Conservation (phyloP, 2,888 invertebrate species). For the Limnephilus lunatus region DNA sequence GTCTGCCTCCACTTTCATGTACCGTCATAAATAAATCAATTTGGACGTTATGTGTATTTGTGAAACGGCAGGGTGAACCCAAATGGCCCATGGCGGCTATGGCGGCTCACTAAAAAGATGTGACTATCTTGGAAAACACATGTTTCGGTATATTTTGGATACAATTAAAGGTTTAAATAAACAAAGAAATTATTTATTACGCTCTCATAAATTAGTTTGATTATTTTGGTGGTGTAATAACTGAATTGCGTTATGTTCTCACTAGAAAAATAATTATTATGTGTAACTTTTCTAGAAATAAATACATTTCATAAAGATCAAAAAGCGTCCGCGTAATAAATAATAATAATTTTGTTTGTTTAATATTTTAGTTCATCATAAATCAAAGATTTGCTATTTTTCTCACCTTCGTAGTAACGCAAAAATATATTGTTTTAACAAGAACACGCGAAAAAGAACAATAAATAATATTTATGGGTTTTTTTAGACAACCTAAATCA, state of each 20-base stretch:
- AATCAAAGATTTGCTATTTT: not conserved
- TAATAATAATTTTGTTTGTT: not conserved
- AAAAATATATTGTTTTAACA: not conserved
- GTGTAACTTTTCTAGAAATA: not conserved
- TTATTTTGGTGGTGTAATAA: not conserved
- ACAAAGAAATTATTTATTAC: conserved; percentile 34
- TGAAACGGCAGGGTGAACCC: conserved; percentile 56
- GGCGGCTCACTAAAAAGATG: conserved; percentile 39
- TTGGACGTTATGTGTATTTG: conserved; percentile 62
- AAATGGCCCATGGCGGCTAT: conserved; percentile 60
- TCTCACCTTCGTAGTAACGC: not conserved
- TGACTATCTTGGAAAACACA: conserved; percentile 40
- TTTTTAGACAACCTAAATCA: not conserved
- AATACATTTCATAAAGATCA: not conserved
- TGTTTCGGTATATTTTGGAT: conserved; percentile 41
- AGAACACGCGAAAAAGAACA: not conserved
- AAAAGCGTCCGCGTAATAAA: not conserved
- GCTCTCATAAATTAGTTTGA: conserved; percentile 33
- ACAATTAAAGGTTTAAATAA: conserved; percentile 48
- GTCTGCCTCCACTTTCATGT: conserved; percentile 55
- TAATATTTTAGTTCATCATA: not conserved
- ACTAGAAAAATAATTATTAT: not conserved
- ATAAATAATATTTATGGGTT: not conserved
- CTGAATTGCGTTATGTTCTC: not conserved
- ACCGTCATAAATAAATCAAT: conserved; percentile 61